A percentile compares a stretch with the other conserved stretches of the same genome.
Evolutionary conservation across 2,797 vertebrate species (phyloP).

Genomic region (Nyctibius grandis): DNA sequence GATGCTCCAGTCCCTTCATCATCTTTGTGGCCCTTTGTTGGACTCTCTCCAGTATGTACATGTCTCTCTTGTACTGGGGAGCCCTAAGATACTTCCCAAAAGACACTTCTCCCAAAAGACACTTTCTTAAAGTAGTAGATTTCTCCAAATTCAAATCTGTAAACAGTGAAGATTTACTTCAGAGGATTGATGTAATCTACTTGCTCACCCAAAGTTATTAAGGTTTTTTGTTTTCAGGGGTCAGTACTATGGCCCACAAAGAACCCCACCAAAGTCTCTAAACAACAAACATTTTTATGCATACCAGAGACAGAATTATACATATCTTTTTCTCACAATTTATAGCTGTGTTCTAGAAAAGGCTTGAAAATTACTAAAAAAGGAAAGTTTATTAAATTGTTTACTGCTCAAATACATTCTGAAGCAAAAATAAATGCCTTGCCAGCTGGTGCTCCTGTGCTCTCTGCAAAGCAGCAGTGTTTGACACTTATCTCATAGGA

Average conservation of each 20-base stretch:
- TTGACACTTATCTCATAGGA: constrained; percentile 59
- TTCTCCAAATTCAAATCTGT: background rate
- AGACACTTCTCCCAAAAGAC: background rate
- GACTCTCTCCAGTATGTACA: background rate
- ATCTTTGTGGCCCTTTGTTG: background rate
- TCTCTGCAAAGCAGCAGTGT: constrained; percentile 44
- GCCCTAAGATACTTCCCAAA: background rate
- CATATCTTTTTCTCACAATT: constrained; percentile 2
- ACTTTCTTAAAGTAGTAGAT: background rate
- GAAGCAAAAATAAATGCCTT: constrained; percentile 58
- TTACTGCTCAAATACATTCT: constrained; percentile 60
- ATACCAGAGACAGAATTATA: background rate
- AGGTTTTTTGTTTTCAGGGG: background rate
- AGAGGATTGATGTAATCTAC: background rate
- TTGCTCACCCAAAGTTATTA: background rate
- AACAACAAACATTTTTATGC: background rate
- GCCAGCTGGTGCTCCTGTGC: constrained; percentile 62
- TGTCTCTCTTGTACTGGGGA: background rate
- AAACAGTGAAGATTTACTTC: background rate
- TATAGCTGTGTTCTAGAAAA: constrained; percentile 41
- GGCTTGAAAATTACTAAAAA: constrained; percentile 42
- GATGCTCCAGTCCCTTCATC: background rate
- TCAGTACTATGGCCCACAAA: background rate
- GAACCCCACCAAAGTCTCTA: background rate
- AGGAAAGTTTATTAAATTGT: constrained; percentile 64